Evolutionary conservation across 2,113 vertebrate genomes (phyloP), one percentile per base, ranked within the genome.

Genomic region (Arothron firmamentum): DNA sequence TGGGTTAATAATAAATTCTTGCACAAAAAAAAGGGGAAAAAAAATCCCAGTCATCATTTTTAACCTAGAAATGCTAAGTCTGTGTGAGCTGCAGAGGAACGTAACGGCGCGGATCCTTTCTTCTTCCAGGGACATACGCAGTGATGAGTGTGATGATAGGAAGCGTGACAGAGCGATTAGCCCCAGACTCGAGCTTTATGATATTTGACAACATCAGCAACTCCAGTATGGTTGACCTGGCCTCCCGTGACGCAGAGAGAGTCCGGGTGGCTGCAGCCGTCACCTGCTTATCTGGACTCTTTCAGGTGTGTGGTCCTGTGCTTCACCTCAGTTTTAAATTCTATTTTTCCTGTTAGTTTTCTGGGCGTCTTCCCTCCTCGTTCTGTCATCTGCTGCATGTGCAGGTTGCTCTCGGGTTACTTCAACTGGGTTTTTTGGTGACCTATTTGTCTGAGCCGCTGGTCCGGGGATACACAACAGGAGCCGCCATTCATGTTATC

Each of bases 121-220:
- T 2, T 23, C 45, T 21, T 54, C 52, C 72, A 99, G 97, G 97
- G 16, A 95, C 96, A 2, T 99, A 94, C 15, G 96, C 97, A 0
- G 87, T 99, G 53, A 92, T 98, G 85, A 98, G 96, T 0, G 94
- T 98, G 74, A 99, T 99, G 97, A 92, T 98, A 0, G 97, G 97
- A 28, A 93, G 93, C 3, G 84, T 97, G 77, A 93, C 88, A 0
- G 95, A 97, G 1, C 92, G 94, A 5, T 14, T 97, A 65, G 78
- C 84, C 41, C 94, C 93, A 1, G 90, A 92, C 0, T 86, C 92
- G 0, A 1, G 84, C 23, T 94, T 93, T 55, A 1, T 83, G 50
- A 47, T 65, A 1, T 56, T 31, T 0, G 6, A 56, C 31, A 94
- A 94, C 0, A 52, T 46, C 28, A 92, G 87, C 34, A 91, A 90